Base-by-base conservation (phyloP, 2,113 vertebrate genomes). In the Apodemus sylvaticus region DNA sequence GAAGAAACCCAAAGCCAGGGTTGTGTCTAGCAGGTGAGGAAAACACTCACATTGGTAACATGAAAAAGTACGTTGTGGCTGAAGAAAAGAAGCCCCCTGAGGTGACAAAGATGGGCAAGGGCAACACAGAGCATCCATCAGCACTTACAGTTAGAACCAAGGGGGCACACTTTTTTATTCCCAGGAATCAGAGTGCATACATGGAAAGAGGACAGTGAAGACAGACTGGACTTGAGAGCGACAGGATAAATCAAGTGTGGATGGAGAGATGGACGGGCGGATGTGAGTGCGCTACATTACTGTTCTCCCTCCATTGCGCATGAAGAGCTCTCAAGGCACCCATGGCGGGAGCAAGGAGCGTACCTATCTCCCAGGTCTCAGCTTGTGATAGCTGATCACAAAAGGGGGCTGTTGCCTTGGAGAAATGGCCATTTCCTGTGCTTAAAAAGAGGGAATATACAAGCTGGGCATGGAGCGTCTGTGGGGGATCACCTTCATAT, bases 61-160 rank as follows among this genome's bases (percentile, higher is more conserved):
- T 12, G 48, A n/a, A 29, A 42, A 1, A 7, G 0, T 1, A 3
- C 13, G 31, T 36, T 48, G 39, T 10, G 0, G 60, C 20, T 8
- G 31, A 51, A 60, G 29, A 31, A n/a, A 71, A 19, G 58, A 17
- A 79, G 36, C 10, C 58, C 53, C 60, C 6, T 55, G 62, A 9
- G 9, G 6, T 1, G 3, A 34, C n/a, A 29, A 71, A 83, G 58
- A 22, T 11, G 0, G 2, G 42, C 29, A 34, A 2, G 51, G 1
- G 2, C 66, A 53, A 71, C 19, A 34, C 6, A 31, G 14, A 34
- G 79, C 36, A 60, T 7, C 1, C 16, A 55, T 55, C 42, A 22
- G 9, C 22, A n/a, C 42, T 20, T n/a, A 42, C 24, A 51, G 29
- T 24, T 60, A 51, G 34, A 81, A 87, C 26, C 7, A 36, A 0